Percentiles rank a stretch among this genome's conserved stretches.
Evolutionary conservation across 2,113 vertebrate species (phyloP).

Genomic region (Synodontis membranacea): DNA sequence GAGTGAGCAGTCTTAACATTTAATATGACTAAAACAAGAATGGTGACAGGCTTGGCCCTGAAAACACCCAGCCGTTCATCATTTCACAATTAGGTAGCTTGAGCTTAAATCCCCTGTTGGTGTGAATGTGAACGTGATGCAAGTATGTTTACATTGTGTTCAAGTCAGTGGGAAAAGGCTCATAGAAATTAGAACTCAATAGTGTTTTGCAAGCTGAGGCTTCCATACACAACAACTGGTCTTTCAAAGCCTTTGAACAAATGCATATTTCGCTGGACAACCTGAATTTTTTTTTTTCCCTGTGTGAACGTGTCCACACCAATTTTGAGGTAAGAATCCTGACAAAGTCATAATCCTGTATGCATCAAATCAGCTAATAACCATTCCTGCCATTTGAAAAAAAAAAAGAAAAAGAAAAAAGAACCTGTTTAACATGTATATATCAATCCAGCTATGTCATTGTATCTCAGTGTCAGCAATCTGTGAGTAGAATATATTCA

Average conservation of each 20-base stretch:
- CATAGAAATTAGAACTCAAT: not conserved
- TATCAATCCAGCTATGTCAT: slow-evolving; percentile 24
- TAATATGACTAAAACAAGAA: slow-evolving; percentile 1
- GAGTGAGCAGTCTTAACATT: slow-evolving; percentile 18
- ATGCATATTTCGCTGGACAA: slow-evolving; percentile 39
- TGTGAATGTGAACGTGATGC: not conserved
- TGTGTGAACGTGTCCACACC: slow-evolving; percentile 23
- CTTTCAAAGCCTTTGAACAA: slow-evolving; percentile 10
- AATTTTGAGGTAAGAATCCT: slow-evolving; percentile 42
- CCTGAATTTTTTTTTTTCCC: slow-evolving; percentile 6
- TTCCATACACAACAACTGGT: not conserved
- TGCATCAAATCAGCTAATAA: slow-evolving; percentile 44
- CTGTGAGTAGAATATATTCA: slow-evolving; percentile 32
- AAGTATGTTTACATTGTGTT: not conserved
- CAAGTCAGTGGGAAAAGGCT: not conserved
- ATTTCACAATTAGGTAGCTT: slow-evolving; percentile 1
- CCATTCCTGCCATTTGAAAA: slow-evolving; percentile 35
- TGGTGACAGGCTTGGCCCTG: not conserved
- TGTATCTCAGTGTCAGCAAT: slow-evolving; percentile 36
- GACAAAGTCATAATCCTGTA: slow-evolving; percentile 25
- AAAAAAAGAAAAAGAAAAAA: slow-evolving; percentile 9
- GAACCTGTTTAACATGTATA: slow-evolving; percentile 25
- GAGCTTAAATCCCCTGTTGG: not conserved
- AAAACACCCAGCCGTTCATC: not conserved
- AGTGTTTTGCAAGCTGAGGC: slow-evolving; percentile 27